These are phyloP conservation scores for Drosophila tani DNA, from an alignment of 1,140 invertebrate genomes.

Conservation along the genomic window DNA sequence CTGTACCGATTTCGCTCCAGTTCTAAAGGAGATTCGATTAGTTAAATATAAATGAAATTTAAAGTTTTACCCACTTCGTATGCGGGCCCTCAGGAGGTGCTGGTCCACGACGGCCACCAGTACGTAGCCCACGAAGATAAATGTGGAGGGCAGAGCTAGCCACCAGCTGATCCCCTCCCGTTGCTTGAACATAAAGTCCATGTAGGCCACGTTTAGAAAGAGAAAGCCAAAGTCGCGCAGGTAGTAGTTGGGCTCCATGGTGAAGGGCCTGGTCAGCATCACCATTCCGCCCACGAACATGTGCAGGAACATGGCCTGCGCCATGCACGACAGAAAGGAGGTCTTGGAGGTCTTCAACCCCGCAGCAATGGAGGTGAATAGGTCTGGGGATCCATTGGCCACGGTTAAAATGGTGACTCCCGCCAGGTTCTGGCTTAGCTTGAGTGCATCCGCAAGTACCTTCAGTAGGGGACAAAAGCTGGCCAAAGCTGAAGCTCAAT, in stretches of 20 bases:
- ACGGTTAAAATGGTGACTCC: constrained; percentile 92
- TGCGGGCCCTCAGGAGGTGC: constrained; percentile 6
- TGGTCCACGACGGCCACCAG: constrained; percentile 25
- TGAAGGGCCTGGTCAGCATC: constrained; percentile 26
- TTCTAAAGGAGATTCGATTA: background rate
- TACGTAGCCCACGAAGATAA: constrained; percentile 21
- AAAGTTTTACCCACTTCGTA: background rate
- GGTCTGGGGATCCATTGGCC: constrained; percentile 92
- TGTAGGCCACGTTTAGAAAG: constrained; percentile 19
- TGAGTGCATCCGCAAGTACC: constrained; percentile 88
- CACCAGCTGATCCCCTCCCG: background rate
- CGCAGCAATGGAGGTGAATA: constrained; percentile 87
- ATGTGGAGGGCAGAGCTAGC: background rate
- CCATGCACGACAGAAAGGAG: constrained; percentile 5
- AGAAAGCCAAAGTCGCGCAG: constrained; percentile 38
- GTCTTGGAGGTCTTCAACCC: background rate
- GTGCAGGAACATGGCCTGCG: constrained; percentile 26
- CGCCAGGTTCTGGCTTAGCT: constrained; percentile 90
- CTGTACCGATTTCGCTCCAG: background rate
- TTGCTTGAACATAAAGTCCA: constrained; percentile 33
- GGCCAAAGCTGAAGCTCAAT: background rate
- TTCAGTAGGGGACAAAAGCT: constrained; percentile 90
- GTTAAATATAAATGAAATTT: background rate
- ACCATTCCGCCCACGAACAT: constrained; percentile 25
- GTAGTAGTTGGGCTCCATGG: constrained; percentile 8